Base-by-base conservation (phyloP, 1,140 invertebrate genomes). In the Drosophila bocki region DNA sequence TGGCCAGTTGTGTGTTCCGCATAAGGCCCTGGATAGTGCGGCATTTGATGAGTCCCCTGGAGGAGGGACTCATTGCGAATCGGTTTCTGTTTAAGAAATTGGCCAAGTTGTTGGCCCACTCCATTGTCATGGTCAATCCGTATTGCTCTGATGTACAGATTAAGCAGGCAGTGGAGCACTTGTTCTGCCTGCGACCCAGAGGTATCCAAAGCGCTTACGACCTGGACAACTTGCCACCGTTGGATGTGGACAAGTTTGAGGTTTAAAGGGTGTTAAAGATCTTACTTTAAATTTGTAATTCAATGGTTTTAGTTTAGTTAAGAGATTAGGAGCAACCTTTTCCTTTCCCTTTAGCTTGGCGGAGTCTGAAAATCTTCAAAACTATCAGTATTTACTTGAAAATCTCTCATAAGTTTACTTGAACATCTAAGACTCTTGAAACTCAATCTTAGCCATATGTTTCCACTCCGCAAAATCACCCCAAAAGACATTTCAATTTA, bases 11-110 rank as follows among this genome's bases (percentile, higher is more conserved):
- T 41, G 79, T 91, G 19, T 61, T 78, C 8, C 91, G 91, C 0
- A 91, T 92, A 35, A 86, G 92, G 0, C 91, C 91, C 2, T 92
- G 91, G 91, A 82, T 92, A 19, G 91, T 92, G 9, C 67, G 90
- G 0, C 64, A 92, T 42, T 59, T 92, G 32, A 92, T 92, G 91
- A 58, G 71, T 17, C 91, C 91, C 2, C 63, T 92, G 50, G 65
- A 77, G 7, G 91, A 92, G 32, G 87, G 87, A 6, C 56, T 92
- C 1, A 92, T 92, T 35, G 91, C 69, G 11, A 92, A 92, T 78
- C 79, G 91, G 32, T 92, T 84, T 71, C 54, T 92, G 7, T 92
- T 92, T 44, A 92, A 92, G 45, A 92, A 92, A 47, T 53, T 92
- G 33, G 91, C 91, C 5, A 92, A 91, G 47, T 47, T 69, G 37